phyloP scores from a whole-genome alignment of 2,113 vertebrate genomes.

The Regulus satrapa region DNA sequence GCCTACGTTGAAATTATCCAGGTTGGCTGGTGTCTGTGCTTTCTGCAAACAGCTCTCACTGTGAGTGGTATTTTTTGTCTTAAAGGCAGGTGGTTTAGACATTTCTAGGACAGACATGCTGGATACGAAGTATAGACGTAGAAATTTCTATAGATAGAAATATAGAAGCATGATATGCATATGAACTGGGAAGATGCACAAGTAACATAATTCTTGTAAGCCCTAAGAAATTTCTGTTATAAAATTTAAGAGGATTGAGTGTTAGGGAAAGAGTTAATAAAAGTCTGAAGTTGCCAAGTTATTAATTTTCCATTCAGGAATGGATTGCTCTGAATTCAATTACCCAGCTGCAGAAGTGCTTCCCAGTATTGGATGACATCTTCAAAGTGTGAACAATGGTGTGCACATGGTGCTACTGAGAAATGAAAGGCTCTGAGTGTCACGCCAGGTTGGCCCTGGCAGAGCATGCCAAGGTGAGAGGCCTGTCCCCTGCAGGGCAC shows the following conservation, averaged over 20 bases:
- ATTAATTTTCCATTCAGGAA: slow-evolving; percentile 12
- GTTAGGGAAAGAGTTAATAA: neutral
- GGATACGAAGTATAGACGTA: neutral
- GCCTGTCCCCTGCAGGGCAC: neutral
- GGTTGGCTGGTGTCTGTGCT: neutral
- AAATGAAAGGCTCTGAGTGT: neutral
- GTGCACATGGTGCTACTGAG: neutral
- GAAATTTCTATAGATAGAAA: neutral
- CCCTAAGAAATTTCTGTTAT: neutral
- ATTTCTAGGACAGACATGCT: neutral
- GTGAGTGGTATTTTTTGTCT: neutral
- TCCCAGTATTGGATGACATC: neutral
- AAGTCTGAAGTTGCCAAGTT: neutral
- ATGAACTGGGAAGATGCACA: neutral
- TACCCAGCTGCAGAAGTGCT: neutral
- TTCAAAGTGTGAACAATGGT: neutral
- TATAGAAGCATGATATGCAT: neutral
- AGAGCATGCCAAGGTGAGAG: neutral
- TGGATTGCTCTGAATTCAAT: slow-evolving; percentile 7
- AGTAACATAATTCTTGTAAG: neutral
- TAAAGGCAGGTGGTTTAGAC: neutral
- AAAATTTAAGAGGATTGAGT: neutral
- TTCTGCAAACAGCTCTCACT: neutral
- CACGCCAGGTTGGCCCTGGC: fast-evolving
- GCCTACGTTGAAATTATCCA: neutral